Evolutionary conservation across 2,797 vertebrate genomes (phyloP).

Genomic region (Parauchenoglanis punctatus): DNA sequence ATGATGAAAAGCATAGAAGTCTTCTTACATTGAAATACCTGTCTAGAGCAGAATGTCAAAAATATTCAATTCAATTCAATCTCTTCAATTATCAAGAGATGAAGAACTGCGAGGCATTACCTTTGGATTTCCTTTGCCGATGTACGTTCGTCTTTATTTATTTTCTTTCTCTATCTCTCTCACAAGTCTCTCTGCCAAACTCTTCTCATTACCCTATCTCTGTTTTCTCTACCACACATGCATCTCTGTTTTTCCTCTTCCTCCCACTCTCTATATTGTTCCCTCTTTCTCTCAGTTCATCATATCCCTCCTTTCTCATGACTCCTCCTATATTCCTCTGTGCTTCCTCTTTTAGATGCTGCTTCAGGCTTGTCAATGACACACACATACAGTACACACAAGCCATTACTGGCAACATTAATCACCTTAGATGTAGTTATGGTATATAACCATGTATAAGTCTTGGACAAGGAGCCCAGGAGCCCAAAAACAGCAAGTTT

Average conservation of each 20-base stretch:
- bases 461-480: not conserved
- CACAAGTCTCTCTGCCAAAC: not conserved
- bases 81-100: not conserved
- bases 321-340: not conserved
- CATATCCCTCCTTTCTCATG: not conserved
- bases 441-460: not conserved
- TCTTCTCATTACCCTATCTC: slow-evolving; percentile 16
- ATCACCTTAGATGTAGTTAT: not conserved
- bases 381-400: not conserved
- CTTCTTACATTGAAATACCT: not conserved
- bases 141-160: not conserved
- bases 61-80: too few species aligned
- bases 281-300: slow-evolving; percentile 41
- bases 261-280: slow-evolving; percentile 40
- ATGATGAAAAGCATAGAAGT: not conserved
- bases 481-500: not conserved
- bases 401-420: not conserved
- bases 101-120: slow-evolving; percentile 1
- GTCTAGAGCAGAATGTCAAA: not conserved
- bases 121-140: not conserved
- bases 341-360: slow-evolving; percentile 19
- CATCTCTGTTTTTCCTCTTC: slow-evolving; percentile 8
- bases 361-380: slow-evolving; percentile 6
- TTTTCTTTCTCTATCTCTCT: not conserved
- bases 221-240: slow-evolving; percentile 7